These are phyloP conservation scores for Pseudorhiza aurosa DNA, from an alignment of 30 jellyfish, hydroid and myxozoan species.

Conservation along the genomic window DNA sequence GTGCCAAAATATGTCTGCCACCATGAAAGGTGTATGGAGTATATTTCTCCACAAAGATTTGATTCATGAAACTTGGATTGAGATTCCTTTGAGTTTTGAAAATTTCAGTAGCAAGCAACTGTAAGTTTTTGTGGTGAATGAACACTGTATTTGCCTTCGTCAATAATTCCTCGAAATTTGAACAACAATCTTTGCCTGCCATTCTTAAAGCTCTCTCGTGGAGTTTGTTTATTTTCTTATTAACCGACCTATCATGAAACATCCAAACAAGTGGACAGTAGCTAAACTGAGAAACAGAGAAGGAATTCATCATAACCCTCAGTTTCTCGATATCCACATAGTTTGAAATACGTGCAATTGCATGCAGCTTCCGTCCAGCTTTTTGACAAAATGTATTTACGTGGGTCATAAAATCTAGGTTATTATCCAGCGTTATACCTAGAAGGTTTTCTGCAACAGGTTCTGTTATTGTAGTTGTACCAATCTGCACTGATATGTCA, in stretches of 20 bases:
- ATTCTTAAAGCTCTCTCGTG: background rate
- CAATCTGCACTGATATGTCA: too few species aligned
- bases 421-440: background rate
- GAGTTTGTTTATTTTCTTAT: constrained; percentile 1
- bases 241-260: constrained; percentile 1
- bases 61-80: too few species aligned
- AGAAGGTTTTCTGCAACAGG: too few species aligned
- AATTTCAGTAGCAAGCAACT: too few species aligned
- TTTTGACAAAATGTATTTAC: background rate
- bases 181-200: background rate
- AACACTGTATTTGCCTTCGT: background rate
- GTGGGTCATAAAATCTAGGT: constrained; percentile 2
- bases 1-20: too few species aligned
- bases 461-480: too few species aligned
- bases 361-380: constrained; percentile 4
- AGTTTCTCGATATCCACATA: constrained; percentile 8
- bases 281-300: background rate
- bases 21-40: too few species aligned
- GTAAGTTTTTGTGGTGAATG: background rate
- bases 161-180: background rate
- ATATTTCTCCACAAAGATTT: too few species aligned
- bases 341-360: constrained; percentile 13
- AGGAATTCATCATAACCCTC: background rate
- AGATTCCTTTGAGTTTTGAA: too few species aligned
- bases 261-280: background rate